Evolutionary conservation across 1,140 invertebrate species (phyloP).

Genomic region (Drosophila mauritiana): DNA sequence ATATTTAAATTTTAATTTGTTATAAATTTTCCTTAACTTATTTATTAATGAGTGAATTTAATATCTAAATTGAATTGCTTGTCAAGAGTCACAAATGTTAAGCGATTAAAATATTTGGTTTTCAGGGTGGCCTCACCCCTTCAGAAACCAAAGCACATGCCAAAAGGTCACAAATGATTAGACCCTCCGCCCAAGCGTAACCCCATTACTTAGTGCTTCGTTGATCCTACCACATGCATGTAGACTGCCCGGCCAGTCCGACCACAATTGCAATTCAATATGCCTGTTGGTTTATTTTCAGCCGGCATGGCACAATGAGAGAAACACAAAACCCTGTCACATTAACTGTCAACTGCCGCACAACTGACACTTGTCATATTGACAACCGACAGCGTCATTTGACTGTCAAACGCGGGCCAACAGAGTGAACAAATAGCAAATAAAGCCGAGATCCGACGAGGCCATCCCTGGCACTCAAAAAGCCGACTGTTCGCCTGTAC

Average conservation of each 20-base stretch:
- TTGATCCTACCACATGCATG: neutral
- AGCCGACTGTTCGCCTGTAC: neutral
- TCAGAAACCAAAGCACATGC: constrained; percentile 1
- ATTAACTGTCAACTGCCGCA: constrained; percentile 81
- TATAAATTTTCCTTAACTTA: neutral
- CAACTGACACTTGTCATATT: constrained; percentile 81
- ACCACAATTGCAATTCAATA: constrained; percentile 71
- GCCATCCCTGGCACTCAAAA: constrained; percentile 44
- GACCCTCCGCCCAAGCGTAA: constrained; percentile 3
- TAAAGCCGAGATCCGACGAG: constrained; percentile 47
- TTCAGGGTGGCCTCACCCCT: neutral
- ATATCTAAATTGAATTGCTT: too few relatives aligned
- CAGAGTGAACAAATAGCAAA: constrained; percentile 40
- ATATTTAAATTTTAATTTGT: neutral
- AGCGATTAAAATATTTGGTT: neutral
- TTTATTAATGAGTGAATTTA: too few relatives aligned
- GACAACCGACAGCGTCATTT: constrained; percentile 82
- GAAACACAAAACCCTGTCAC: constrained; percentile 74
- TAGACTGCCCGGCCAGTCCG: constrained; percentile 1
- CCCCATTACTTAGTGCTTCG: neutral
- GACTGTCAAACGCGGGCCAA: constrained; percentile 69
- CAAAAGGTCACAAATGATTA: constrained; percentile 2
- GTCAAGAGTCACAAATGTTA: neutral
- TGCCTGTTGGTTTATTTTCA: constrained; percentile 76
- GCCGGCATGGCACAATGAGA: constrained; percentile 58